A percentile compares a stretch with the other conserved stretches of the same genome.
phyloP scores from a whole-genome alignment of 2,888 invertebrate genomes.

The Drosophila austrosaltans region DNA sequence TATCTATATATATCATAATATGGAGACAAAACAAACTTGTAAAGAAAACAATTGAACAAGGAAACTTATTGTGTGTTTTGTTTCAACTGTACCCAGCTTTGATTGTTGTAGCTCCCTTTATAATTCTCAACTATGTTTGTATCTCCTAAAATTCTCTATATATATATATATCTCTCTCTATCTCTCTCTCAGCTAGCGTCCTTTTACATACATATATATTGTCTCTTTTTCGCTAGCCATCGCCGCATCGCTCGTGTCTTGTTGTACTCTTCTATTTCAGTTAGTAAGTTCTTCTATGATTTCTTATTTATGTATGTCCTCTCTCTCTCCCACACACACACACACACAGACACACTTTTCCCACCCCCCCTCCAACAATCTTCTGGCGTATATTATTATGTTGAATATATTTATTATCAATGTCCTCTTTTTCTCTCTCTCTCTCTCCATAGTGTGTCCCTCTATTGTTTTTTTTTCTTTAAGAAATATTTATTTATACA shows the following conservation, averaged over 20 bases:
- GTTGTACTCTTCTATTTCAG: slow-evolving; percentile 36
- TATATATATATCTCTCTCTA: slow-evolving; percentile 18
- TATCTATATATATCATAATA: neutral
- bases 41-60: too few species aligned
- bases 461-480: slow-evolving; percentile 1
- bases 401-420: slow-evolving; percentile 1
- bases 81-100: slow-evolving; percentile 25
- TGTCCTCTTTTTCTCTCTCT: neutral
- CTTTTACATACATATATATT: slow-evolving; percentile 15
- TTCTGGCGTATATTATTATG: neutral
- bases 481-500: neutral
- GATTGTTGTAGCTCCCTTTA: slow-evolving; percentile 1
- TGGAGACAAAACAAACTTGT: neutral
- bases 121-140: neutral
- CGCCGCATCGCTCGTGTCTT: slow-evolving; percentile 42
- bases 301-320: neutral
- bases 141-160: too few species aligned
- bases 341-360: neutral
- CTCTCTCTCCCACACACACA: too few species aligned
- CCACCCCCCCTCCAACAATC: neutral
- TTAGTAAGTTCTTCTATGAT: slow-evolving; percentile 51
- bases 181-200: slow-evolving; percentile 13
- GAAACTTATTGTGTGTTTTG: slow-evolving; percentile 21
- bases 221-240: slow-evolving; percentile 40
- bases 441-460: neutral